Base-by-base conservation (phyloP, 2,113 vertebrate species). In the Nyctibius bracteatus region DNA sequence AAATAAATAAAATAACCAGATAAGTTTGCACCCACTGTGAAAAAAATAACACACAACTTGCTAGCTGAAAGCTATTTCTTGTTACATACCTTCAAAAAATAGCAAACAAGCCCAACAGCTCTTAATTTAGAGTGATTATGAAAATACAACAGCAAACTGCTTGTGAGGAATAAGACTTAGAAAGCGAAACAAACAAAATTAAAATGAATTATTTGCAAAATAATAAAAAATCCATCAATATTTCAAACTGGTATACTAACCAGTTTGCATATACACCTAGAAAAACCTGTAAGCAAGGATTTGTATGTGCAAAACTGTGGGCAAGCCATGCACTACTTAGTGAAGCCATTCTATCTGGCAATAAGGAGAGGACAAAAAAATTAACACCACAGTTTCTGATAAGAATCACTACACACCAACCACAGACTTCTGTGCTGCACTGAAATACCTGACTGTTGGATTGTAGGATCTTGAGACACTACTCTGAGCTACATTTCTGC, bases 331-430 rank as follows among this genome's bases (percentile, higher is more conserved):
- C 8, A 8, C 13, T 52, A 24, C 18, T 55, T 49, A 70, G 12
- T 10, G 9, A 73, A 67, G 33, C 19, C 3, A 47, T 47, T 81
- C 8, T 25, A 13, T 67, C 35, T 90, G 23, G 5, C 14, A 78
- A 66, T 24, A 49, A 65, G 18, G 10, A 68, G 8, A 41, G 6
- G 67, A 55, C 0, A 67, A 79, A 74, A 62, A 33, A 28, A 23
- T 4, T 9, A 43, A 49, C 0, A 0, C 6, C 47, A 30, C 8
- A 14, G 6, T 75, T 87, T 72, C 39, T 61, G 9, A 21, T 46
- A 62, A 84, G 23, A 86, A 84, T 77, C 31, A 37, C 27, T 44
- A 66, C 14, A 31, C 20, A 72, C 35, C 13, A 71, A 10, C 33
- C 27, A 67, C n/a, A 46, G 24, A 73, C 28, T 65, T 65, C 41